Evolutionary conservation across 2,888 invertebrate genomes (phyloP).

Genomic region (Drosophila maculinotata): DNA sequence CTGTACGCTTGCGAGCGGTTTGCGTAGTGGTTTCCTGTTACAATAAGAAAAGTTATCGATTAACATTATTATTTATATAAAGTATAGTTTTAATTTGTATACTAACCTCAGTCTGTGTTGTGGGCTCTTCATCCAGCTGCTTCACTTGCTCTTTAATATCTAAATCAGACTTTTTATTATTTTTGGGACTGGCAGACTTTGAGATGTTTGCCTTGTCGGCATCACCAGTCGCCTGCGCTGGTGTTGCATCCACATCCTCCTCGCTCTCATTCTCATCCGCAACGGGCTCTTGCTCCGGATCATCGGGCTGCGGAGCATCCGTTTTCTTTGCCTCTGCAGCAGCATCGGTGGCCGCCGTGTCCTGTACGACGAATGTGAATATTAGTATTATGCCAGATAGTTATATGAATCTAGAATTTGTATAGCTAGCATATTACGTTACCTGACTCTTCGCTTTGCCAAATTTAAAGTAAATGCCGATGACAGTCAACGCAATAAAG

Average conservation of each 20-base stretch:
- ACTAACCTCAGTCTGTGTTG: constrained; percentile 78
- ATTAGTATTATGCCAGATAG: constrained; percentile 16
- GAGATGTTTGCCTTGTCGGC: constrained; percentile 50
- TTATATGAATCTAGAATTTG: background rate
- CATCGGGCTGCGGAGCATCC: constrained; percentile 89
- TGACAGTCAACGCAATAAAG: constrained; percentile 91
- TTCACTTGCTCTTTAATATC: constrained; percentile 77
- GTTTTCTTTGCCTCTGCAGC: constrained; percentile 89
- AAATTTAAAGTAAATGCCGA: constrained; percentile 84
- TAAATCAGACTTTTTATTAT: constrained; percentile 85
- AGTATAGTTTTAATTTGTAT: no score
- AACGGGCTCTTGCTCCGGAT: constrained; percentile 49
- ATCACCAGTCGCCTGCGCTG: constrained; percentile 47
- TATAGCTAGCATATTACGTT: constrained; percentile 65
- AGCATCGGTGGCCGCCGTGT: constrained; percentile 85
- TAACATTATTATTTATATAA: background rate
- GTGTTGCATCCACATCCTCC: constrained; percentile 49
- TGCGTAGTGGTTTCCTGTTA: constrained; percentile 72
- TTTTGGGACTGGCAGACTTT: constrained; percentile 81
- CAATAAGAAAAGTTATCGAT: background rate
- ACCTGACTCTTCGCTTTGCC: constrained; percentile 85
- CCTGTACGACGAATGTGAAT: constrained; percentile 64
- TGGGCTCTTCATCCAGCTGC: constrained; percentile 63
- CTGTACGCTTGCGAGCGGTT: constrained; percentile 81
- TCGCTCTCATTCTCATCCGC: constrained; percentile 59